phyloP scores from a whole-genome alignment of 2,113 vertebrate genomes.

The Clarias batrachus region DNA sequence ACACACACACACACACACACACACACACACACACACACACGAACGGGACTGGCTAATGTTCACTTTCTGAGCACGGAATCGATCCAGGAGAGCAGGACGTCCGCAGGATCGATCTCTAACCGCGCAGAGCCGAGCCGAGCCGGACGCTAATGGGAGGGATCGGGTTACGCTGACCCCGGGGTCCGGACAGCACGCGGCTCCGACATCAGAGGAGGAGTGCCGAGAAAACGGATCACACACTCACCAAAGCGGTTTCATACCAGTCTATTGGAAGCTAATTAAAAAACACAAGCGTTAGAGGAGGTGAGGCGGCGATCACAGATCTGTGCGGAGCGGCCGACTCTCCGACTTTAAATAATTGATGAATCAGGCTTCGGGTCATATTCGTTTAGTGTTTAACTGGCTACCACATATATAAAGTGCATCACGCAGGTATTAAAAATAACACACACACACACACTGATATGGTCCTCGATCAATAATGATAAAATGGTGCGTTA shows the following conservation, averaged over 20 bases:
- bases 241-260: background rate
- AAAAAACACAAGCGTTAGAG: too few relatives aligned
- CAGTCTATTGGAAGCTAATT: too few relatives aligned
- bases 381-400: background rate
- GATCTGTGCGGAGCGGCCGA: background rate
- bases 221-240: background rate
- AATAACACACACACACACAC: background rate
- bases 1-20: background rate
- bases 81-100: constrained; percentile 34
- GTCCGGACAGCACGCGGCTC: constrained; percentile 1
- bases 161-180: constrained; percentile 31
- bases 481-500: background rate
- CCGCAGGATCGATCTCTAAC: constrained; percentile 39
- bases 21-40: too few relatives aligned
- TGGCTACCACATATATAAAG: background rate
- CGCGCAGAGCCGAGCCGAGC: constrained; percentile 32
- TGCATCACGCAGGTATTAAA: background rate
- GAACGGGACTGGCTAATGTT: background rate
- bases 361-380: too few relatives aligned
- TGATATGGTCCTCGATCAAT: background rate
- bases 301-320: background rate
- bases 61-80: constrained; percentile 13
- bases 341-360: too few relatives aligned
- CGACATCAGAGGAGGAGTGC: constrained; percentile 14
- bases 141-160: constrained; percentile 43